These are phyloP conservation scores for Plectropomus leopardus DNA, from an alignment of 2,113 vertebrate genomes.

Conservation along the genomic window DNA sequence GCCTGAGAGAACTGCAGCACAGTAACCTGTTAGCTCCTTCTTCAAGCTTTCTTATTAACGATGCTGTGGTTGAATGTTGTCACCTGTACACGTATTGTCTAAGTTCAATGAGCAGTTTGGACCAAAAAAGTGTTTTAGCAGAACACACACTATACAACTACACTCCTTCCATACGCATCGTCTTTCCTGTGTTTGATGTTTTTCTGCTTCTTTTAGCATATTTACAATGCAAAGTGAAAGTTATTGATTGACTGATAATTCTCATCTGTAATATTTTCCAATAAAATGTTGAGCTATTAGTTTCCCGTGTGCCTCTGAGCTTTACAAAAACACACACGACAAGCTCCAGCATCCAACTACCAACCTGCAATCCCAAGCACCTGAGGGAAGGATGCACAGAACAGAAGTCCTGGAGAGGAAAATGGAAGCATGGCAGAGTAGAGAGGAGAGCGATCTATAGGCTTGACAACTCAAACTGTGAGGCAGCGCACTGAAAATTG, in stretches of 20 bases:
- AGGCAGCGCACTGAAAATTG: background rate
- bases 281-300: slow-evolving; percentile 17
- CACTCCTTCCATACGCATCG: too few relatives aligned
- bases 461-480: background rate
- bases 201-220: background rate
- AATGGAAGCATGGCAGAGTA: slow-evolving; percentile 33
- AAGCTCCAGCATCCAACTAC: slow-evolving; percentile 65
- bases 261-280: background rate
- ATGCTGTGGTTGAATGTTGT: background rate
- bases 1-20: background rate
- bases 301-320: slow-evolving; percentile 50
- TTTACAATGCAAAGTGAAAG: background rate
- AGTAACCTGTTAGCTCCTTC: background rate
- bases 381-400: slow-evolving; percentile 82
- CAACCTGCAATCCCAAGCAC: slow-evolving; percentile 86
- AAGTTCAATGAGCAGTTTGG: background rate
- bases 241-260: background rate
- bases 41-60: background rate
- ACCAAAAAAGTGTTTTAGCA: background rate
- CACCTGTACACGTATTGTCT: background rate
- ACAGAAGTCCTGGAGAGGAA: slow-evolving; percentile 86
- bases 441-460: slow-evolving; percentile 6
- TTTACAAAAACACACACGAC: slow-evolving; percentile 28
- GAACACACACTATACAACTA: too few relatives aligned
- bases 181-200: background rate